phyloP scores from a whole-genome alignment of 2,797 vertebrate species.

The Peromyscus melanophrys region DNA sequence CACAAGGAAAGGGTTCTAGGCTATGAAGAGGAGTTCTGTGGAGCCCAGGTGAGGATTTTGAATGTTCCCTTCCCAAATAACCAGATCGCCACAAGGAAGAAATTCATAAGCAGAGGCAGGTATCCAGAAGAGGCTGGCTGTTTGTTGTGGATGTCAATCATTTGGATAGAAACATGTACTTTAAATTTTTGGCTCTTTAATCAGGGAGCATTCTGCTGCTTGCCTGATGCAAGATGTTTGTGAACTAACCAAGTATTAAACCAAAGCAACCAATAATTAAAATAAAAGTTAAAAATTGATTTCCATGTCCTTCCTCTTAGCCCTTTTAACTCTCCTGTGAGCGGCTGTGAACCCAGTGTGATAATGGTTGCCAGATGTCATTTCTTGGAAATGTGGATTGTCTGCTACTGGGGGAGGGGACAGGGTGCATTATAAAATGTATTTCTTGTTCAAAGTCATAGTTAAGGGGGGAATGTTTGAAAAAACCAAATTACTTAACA shows the following conservation, averaged over 20 bases:
- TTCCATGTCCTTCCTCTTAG: constrained; percentile 58
- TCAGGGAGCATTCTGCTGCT: constrained; percentile 61
- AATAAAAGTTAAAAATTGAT: constrained; percentile 78
- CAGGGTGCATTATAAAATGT: constrained; percentile 28
- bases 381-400: constrained; percentile 58
- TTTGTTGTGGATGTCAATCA: background rate
- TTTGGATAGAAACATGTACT: constrained; percentile 53
- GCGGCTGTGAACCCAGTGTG: constrained; percentile 66
- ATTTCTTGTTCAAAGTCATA: constrained; percentile 66
- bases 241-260: constrained; percentile 67
- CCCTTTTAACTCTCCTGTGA: constrained; percentile 72
- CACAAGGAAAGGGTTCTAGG: background rate
- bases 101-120: constrained; percentile 33
- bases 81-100: constrained; percentile 23
- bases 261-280: constrained; percentile 76
- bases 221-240: constrained; percentile 74
- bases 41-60: background rate
- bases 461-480: constrained; percentile 21
- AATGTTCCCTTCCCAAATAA: constrained; percentile 26
- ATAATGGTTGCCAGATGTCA: constrained; percentile 74
- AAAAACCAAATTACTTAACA: constrained; percentile 34
- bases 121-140: background rate
- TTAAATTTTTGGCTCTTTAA: constrained; percentile 68
- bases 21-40: background rate
- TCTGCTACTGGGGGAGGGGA: constrained; percentile 56